phyloP scores from a whole-genome alignment of 2,113 vertebrate genomes.

The Triplophysa siluroides region DNA sequence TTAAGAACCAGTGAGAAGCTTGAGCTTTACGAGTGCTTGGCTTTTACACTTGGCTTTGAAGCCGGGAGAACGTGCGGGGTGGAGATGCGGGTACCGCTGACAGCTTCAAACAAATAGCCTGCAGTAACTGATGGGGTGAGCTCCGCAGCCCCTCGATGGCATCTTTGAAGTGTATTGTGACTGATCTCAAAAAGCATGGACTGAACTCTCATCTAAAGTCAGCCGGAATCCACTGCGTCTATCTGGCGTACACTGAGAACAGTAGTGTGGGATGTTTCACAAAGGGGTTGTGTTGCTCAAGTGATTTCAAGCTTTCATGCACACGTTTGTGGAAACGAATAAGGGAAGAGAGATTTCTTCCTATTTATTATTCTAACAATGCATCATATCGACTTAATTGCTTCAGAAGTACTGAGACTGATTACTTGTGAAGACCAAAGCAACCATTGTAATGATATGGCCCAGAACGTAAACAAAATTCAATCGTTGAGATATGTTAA shows the following conservation, averaged over 20 bases:
- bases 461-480: too few species aligned
- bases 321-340: too few species aligned
- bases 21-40: constrained; percentile 4
- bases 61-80: constrained; percentile 1
- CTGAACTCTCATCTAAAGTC: constrained; percentile 34
- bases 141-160: not conserved
- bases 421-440: too few species aligned
- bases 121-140: constrained; percentile 28
- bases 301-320: too few species aligned
- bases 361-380: too few species aligned
- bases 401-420: too few species aligned
- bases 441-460: too few species aligned
- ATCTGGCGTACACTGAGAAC: not conserved
- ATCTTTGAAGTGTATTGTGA: constrained; percentile 34
- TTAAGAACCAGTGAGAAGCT: not conserved
- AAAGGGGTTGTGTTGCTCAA: not conserved
- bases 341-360: too few species aligned
- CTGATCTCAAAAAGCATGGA: not conserved
- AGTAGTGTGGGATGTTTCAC: not conserved
- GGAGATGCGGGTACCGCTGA: constrained; percentile 16
- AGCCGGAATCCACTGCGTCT: not conserved
- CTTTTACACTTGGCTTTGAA: constrained; percentile 45
- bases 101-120: constrained; percentile 48
- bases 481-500: too few species aligned
- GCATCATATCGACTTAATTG: too few species aligned